phyloP scores from a whole-genome alignment of 2,113 vertebrate species.

The Agapornis roseicollis region DNA sequence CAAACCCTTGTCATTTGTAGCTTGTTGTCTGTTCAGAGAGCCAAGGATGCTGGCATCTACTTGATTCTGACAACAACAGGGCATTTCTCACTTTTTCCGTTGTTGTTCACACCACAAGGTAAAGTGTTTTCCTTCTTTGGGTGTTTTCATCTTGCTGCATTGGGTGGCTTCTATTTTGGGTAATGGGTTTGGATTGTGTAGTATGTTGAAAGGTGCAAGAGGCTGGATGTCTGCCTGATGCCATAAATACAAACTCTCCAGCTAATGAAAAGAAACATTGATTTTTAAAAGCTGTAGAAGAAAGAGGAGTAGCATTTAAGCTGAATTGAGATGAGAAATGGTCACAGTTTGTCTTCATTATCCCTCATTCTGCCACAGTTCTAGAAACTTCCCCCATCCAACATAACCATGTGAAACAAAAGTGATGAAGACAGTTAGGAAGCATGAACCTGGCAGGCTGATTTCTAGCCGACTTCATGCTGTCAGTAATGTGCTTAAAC shows the following conservation, averaged over 20 bases:
- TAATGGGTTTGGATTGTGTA: not conserved
- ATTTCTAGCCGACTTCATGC: not conserved
- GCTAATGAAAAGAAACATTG: not conserved
- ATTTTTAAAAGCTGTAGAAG: not conserved
- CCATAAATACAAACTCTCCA: not conserved
- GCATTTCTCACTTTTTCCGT: constrained; percentile 91
- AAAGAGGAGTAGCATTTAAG: not conserved
- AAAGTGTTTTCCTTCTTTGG: constrained; percentile 8
- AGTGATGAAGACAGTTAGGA: not conserved
- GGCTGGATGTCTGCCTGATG: not conserved
- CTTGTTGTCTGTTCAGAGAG: constrained; percentile 87
- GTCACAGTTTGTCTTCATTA: not conserved
- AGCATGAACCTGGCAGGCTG: not conserved
- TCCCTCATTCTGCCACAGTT: not conserved
- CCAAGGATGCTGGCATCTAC: constrained; percentile 89
- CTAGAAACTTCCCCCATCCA: not conserved
- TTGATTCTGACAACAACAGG: constrained; percentile 87
- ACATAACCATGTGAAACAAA: not conserved
- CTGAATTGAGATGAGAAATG: not conserved
- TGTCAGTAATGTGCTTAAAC: not conserved
- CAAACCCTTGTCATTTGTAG: constrained; percentile 68
- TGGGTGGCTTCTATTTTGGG: not conserved
- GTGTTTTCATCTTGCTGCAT: not conserved
- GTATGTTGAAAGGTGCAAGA: not conserved
- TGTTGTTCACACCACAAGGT: constrained; percentile 92